Evolutionary conservation across 1,140 invertebrate species (phyloP).

Genomic region (Cepaea nemoralis): DNA sequence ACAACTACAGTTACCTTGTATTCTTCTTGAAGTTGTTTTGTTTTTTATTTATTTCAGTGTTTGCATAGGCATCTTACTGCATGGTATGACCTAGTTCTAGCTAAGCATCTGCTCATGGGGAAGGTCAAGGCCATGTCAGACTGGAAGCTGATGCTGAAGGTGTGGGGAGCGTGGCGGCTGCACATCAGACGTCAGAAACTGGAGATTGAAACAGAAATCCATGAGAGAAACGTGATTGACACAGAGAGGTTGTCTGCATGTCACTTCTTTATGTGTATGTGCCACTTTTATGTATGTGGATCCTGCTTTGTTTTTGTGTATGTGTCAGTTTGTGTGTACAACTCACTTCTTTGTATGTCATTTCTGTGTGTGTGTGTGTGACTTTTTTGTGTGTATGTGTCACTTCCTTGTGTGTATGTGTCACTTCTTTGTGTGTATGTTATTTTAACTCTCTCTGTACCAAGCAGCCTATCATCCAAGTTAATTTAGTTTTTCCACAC

Average conservation of each 20-base stretch:
- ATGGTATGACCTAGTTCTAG: slow-evolving; percentile 68
- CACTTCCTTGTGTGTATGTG: slow-evolving; percentile 62
- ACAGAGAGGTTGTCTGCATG: slow-evolving; percentile 61
- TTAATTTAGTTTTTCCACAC: too few relatives aligned
- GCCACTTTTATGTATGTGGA: too few relatives aligned
- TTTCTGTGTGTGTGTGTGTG: too few relatives aligned
- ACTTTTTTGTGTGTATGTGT: too few relatives aligned
- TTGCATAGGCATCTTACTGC: slow-evolving; percentile 67
- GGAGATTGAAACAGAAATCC: slow-evolving; percentile 57
- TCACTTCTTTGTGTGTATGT: slow-evolving; percentile 63
- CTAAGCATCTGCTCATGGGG: slow-evolving; percentile 63
- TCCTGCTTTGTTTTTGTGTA: slow-evolving; percentile 26
- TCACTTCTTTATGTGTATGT: too few relatives aligned
- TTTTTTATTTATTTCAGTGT: slow-evolving; percentile 49
- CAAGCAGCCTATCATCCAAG: slow-evolving; percentile 67
- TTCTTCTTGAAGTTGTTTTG: not conserved
- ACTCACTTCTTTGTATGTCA: slow-evolving; percentile 70
- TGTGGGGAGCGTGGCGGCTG: slow-evolving; percentile 68
- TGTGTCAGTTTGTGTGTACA: slow-evolving; percentile 65
- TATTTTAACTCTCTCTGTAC: too few relatives aligned
- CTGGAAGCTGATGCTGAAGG: slow-evolving; percentile 67
- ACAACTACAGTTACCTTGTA: not conserved
- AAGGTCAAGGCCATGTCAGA: slow-evolving; percentile 69
- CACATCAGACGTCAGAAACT: slow-evolving; percentile 51
- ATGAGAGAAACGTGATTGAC: slow-evolving; percentile 58